Base-by-base conservation (phyloP, 1,140 invertebrate genomes). In the Colletes gigas region DNA sequence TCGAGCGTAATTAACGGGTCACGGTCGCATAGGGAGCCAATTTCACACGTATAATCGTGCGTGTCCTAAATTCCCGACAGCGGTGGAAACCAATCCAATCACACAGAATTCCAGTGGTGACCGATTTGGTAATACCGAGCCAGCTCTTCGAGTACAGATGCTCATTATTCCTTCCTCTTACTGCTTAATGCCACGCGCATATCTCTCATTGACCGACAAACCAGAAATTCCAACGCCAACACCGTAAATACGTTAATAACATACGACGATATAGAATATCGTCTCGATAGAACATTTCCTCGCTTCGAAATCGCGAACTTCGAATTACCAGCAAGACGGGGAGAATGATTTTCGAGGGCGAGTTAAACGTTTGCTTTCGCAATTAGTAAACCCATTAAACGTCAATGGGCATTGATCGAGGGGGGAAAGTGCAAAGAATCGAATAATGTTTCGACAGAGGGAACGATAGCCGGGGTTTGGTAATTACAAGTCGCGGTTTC, bases 11-110 rank as follows among this genome's bases (percentile, higher is more conserved):
- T 85, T 84, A 50, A 57, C 67, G 66, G 54, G 62, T 82, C 71
- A 78, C 19, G 67, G 80, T 78, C 72, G 55, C 21, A 71, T 9
- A 74, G 69, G 14, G 73, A 71, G 68, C 41, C 66, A 72, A 82
- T 86, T 76, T 85, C 76, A 60, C 60, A 65, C 71, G 82, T 83
- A 83, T 83, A 78, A 54, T 83, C 69, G 55, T 76, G 83, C 81
- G 62, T 70, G 72, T 77, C 72, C 57, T 71, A 80, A 85, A 86
- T 82, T 82, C 62, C 71, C 63, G 55, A 62, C 47, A 62, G 59
- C 47, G 50, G 52, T 83, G 41, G 62, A 76, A 83, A 86, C 57
- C 83, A 68, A 86, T 85, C 68, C 67, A 81, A 83, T 83, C 73
- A 69, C 55, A 85, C 65, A 44, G 68, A 66, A 85, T 85, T 82